Evolutionary conservation across 2,113 vertebrate genomes (phyloP).

Genomic region (Asarcornis scutulata): DNA sequence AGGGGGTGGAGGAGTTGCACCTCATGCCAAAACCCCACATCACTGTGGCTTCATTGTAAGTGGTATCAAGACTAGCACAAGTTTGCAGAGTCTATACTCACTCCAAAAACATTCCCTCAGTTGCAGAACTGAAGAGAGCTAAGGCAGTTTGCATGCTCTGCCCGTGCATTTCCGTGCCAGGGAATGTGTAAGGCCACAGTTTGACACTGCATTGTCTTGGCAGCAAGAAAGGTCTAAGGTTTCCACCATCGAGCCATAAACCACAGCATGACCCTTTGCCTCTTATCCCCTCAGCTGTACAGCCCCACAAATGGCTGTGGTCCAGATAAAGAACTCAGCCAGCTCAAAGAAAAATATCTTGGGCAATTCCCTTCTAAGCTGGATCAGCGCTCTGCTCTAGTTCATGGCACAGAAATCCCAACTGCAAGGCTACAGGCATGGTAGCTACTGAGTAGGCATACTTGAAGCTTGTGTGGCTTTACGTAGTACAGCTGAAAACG

Average conservation of each 20-base stretch:
- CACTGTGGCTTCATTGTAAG: conserved; percentile 41
- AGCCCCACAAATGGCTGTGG: not conserved
- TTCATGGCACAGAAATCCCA: conserved; percentile 29
- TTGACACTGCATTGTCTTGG: not conserved
- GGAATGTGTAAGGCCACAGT: not conserved
- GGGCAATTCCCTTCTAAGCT: conserved; percentile 30
- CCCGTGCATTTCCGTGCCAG: not conserved
- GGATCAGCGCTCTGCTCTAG: conserved; percentile 45
- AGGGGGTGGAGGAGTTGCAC: not conserved
- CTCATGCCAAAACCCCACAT: conserved; percentile 26
- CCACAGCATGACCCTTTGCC: not conserved
- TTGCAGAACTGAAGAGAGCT: not conserved
- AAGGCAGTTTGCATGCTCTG: not conserved
- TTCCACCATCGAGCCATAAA: conserved; percentile 18
- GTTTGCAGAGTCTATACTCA: not conserved
- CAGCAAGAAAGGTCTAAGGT: not conserved
- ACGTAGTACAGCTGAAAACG: not conserved
- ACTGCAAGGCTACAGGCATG: not conserved
- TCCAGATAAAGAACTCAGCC: conserved; percentile 32
- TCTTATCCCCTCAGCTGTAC: not conserved
- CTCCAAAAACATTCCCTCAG: conserved; percentile 33
- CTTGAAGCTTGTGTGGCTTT: not conserved
- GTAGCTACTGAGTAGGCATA: not conserved
- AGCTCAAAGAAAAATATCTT: conserved; percentile 41
- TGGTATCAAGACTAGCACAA: not conserved